Percentiles rank a stretch among this genome's conserved stretches.
These are phyloP conservation scores for Psittacara wagleri DNA, from an alignment of 2,113 vertebrate species.

Conservation along the genomic window DNA sequence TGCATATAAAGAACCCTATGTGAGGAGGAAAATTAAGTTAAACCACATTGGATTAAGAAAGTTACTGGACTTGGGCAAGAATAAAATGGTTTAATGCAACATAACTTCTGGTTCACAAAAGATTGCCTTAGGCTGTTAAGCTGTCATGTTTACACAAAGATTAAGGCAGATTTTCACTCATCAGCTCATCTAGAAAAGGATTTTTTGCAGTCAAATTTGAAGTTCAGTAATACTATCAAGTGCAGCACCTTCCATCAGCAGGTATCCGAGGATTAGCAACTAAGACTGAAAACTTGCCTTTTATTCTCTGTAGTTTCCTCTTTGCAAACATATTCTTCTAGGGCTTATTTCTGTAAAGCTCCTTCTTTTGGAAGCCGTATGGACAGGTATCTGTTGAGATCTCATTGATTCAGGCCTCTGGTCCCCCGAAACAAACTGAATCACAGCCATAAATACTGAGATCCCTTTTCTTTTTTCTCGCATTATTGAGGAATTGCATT, in stretches of 20 bases:
- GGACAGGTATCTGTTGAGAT: neutral
- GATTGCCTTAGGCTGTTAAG: neutral
- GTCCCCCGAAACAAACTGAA: neutral
- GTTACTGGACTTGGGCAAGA: neutral
- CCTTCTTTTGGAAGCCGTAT: neutral
- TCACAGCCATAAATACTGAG: neutral
- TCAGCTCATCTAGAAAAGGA: neutral
- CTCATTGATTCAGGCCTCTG: neutral
- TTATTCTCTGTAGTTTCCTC: neutral
- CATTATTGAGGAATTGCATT: constrained; percentile 53
- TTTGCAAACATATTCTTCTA: neutral
- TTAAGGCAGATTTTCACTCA: constrained; percentile 20
- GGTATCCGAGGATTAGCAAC: neutral
- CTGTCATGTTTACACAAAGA: neutral
- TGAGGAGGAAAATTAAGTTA: neutral
- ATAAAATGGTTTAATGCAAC: neutral
- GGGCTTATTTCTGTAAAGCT: neutral
- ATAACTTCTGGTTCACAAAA: neutral
- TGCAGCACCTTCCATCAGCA: neutral
- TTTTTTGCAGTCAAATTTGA: neutral
- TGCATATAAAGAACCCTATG: neutral
- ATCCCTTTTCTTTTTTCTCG: neutral
- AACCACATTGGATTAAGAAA: neutral
- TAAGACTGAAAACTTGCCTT: neutral
- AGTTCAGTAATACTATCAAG: neutral